Percentiles rank a stretch among this genome's conserved stretches.
These are phyloP conservation scores for Osmoderma eremita DNA, from an alignment of 2,888 invertebrate genomes.

Conservation along the genomic window DNA sequence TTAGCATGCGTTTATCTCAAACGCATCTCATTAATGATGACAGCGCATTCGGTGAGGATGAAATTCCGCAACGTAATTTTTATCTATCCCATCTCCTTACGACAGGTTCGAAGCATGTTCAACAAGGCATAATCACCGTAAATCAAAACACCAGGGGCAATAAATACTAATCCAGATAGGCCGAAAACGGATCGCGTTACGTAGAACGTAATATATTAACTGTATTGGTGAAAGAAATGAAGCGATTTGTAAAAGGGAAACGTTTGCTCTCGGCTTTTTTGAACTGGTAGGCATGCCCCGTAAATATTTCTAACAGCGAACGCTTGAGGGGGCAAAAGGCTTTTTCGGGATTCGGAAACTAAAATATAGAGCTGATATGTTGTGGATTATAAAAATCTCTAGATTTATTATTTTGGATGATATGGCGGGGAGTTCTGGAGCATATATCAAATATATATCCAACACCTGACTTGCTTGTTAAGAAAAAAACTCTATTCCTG, in stretches of 20 bases:
- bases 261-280: conserved; percentile 13
- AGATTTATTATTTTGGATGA: conserved; percentile 5
- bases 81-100: background rate
- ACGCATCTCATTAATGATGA: background rate
- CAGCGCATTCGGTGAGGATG: background rate
- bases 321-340: conserved; percentile 16
- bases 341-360: conserved; percentile 2
- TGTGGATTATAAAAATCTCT: conserved; percentile 2
- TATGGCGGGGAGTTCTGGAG: background rate
- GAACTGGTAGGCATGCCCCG: conserved; percentile 5
- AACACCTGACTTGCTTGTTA: no score
- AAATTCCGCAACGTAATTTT: conserved; percentile 1
- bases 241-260: conserved; percentile 23
- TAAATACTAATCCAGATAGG: conserved; percentile 28
- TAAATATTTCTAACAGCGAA: conserved; percentile 9
- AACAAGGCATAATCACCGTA: conserved; percentile 22
- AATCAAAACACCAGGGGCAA: conserved; percentile 21
- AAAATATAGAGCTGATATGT: conserved; percentile 5
- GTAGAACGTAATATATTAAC: conserved; percentile 13
- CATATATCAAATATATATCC: no score
- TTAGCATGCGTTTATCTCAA: background rate
- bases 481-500: no score
- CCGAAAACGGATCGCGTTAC: conserved; percentile 26
- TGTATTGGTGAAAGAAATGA: conserved; percentile 24
- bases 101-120: background rate